phyloP scores from a whole-genome alignment of 2,113 vertebrate species.

The Pluvianellus socialis region DNA sequence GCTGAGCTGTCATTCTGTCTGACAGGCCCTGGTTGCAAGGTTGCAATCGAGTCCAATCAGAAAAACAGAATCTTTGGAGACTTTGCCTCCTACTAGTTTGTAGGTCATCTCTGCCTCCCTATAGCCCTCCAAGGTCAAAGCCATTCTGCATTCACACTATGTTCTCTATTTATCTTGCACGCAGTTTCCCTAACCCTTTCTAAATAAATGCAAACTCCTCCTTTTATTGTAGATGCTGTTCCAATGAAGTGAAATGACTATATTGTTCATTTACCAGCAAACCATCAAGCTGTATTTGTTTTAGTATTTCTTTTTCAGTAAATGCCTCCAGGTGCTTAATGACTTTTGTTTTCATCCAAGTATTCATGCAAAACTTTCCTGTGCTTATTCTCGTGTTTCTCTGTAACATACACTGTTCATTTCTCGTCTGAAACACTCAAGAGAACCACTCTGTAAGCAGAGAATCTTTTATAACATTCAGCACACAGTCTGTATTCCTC shows the following conservation, averaged over 20 bases:
- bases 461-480: neutral
- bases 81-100: neutral
- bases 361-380: neutral
- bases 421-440: neutral
- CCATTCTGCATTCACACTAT: neutral
- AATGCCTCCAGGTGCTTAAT: constrained; percentile 25
- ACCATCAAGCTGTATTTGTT: neutral
- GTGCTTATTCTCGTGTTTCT: neutral
- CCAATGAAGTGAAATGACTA: neutral
- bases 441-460: neutral
- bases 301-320: neutral
- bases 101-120: neutral
- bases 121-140: neutral
- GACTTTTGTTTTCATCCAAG: neutral
- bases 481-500: neutral
- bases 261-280: neutral
- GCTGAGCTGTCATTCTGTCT: neutral
- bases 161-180: neutral
- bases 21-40: neutral
- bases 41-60: neutral
- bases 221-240: neutral
- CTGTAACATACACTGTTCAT: neutral
- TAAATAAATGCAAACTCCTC: neutral
- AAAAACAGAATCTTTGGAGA: neutral
- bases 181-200: neutral